phyloP scores from a whole-genome alignment of 2,888 invertebrate species.

The Fragum whitleyi region DNA sequence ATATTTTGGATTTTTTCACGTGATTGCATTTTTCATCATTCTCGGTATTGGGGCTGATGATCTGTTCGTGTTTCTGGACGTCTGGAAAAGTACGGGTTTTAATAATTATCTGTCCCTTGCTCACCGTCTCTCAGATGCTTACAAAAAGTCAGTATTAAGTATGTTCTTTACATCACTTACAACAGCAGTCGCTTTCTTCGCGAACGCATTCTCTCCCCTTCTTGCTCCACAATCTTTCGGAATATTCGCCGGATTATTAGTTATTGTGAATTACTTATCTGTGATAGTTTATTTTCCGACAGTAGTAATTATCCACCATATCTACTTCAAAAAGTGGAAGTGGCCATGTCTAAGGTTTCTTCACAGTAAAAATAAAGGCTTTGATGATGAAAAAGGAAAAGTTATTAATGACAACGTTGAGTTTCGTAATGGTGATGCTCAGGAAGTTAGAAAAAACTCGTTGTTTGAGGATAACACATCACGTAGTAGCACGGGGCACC shows the following conservation, averaged over 20 bases:
- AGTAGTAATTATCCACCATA: constrained; percentile 71
- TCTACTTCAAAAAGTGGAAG: constrained; percentile 63
- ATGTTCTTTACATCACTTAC: constrained; percentile 78
- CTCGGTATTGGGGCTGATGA: constrained; percentile 77
- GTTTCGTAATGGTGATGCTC: background rate
- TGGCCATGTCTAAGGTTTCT: constrained; percentile 59
- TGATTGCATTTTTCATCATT: constrained; percentile 75
- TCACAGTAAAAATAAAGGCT: background rate
- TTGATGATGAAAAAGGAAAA: background rate
- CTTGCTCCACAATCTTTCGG: constrained; percentile 79
- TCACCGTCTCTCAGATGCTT: constrained; percentile 71
- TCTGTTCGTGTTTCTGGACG: constrained; percentile 75
- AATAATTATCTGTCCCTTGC: constrained; percentile 64
- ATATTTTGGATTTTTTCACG: constrained; percentile 76
- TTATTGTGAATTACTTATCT: constrained; percentile 76
- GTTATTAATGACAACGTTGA: background rate
- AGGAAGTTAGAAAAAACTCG: background rate
- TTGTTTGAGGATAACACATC: constrained; percentile 51
- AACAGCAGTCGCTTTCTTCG: constrained; percentile 74
- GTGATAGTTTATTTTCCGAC: constrained; percentile 75
- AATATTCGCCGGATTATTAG: constrained; percentile 74
- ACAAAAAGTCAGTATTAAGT: constrained; percentile 68
- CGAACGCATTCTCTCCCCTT: constrained; percentile 74
- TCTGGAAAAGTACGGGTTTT: constrained; percentile 70
- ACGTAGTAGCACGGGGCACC: constrained; percentile 43